A percentile compares a stretch with the other conserved stretches of the same genome.
Conservation (phyloP, 1,140 invertebrate genomes). For the Ceratosolen solmsi region DNA sequence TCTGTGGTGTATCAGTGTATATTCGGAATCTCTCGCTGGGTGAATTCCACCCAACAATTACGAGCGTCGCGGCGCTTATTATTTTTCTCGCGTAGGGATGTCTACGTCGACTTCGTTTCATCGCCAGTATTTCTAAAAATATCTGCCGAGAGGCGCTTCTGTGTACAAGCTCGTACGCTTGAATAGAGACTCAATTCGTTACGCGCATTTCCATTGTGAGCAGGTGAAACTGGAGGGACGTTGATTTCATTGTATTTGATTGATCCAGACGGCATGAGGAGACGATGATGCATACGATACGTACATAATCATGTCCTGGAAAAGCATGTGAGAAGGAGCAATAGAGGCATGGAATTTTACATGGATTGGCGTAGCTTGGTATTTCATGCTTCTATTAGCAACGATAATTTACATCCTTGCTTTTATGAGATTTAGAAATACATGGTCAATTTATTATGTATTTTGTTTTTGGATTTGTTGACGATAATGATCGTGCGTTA, state of each 20-base stretch:
- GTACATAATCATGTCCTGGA: too few relatives aligned
- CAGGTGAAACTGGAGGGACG: not conserved
- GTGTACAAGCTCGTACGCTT: not conserved
- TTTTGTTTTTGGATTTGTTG: too few relatives aligned
- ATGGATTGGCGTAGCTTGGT: too few relatives aligned
- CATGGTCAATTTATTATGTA: too few relatives aligned
- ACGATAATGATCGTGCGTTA: too few relatives aligned
- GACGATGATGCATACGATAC: not conserved
- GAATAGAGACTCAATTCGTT: not conserved
- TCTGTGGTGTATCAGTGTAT: not conserved
- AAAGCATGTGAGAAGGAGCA: too few relatives aligned
- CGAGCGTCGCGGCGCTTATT: slow-evolving; percentile 39
- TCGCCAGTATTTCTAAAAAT: slow-evolving; percentile 13
- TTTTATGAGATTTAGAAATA: too few relatives aligned
- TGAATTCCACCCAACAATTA: slow-evolving; percentile 16
- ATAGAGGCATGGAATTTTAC: too few relatives aligned
- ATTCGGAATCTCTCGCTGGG: not conserved
- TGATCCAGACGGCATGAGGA: not conserved
- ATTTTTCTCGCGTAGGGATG: slow-evolving; percentile 12
- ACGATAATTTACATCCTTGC: too few relatives aligned
- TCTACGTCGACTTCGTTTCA: not conserved
- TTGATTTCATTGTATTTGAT: not conserved
- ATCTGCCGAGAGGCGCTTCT: not conserved
- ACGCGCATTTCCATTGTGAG: not conserved
- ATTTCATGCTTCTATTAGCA: too few relatives aligned